These are phyloP conservation scores for Orientallactaga sibirica DNA, from an alignment of 2,797 vertebrate genomes.

Conservation along the genomic window DNA sequence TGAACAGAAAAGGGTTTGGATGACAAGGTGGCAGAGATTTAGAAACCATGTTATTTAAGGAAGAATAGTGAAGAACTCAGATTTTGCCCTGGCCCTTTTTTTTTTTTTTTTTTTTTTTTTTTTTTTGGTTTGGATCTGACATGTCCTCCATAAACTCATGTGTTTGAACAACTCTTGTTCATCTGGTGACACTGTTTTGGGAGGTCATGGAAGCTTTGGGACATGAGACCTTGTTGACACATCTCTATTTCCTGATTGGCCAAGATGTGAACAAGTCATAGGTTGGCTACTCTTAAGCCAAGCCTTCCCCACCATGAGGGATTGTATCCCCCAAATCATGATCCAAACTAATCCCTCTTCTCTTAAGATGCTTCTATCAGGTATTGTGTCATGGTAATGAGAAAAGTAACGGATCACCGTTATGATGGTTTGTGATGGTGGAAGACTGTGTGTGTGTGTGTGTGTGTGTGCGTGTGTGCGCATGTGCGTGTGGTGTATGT, in stretches of 20 bases:
- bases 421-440: background rate
- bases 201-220: background rate
- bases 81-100: background rate
- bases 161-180: background rate
- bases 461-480: background rate
- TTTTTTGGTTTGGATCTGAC: background rate
- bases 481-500: background rate
- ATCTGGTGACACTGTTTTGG: background rate
- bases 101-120: background rate
- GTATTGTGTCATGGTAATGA: background rate
- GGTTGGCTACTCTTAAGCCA: background rate
- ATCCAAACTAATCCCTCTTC: background rate
- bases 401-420: background rate
- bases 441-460: background rate
- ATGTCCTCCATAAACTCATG: background rate
- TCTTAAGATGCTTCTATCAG: background rate
- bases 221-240: background rate
- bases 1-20: background rate
- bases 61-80: background rate
- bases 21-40: background rate
- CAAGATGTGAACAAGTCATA: background rate
- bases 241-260: background rate
- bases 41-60: conserved; percentile 1
- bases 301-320: background rate
- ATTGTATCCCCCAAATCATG: background rate